Conservation (phyloP, 1,140 invertebrate species). For the Drosophila navojoa region DNA sequence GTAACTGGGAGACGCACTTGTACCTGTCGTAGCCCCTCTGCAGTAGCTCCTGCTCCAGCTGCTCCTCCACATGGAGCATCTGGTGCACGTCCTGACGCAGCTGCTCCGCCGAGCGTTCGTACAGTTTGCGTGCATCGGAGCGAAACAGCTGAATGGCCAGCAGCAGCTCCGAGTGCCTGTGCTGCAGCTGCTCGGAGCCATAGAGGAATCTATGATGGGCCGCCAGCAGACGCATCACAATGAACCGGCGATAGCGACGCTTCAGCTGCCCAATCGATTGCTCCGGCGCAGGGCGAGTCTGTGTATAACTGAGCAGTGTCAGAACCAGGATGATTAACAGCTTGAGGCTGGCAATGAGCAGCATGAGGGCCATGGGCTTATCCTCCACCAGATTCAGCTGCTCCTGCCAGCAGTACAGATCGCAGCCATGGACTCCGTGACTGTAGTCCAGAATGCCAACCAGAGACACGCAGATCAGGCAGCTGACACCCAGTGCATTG, state of each 20-base stretch:
- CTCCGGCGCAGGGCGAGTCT: not conserved
- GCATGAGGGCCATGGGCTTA: constrained; percentile 29
- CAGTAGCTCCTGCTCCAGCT: constrained; percentile 35
- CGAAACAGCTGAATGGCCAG: constrained; percentile 45
- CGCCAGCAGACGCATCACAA: constrained; percentile 55
- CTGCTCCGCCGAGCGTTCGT: constrained; percentile 41
- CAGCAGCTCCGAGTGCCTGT: constrained; percentile 14
- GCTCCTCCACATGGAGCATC: constrained; percentile 36
- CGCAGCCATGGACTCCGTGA: constrained; percentile 11
- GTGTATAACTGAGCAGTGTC: constrained; percentile 29
- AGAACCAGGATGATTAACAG: constrained; percentile 34
- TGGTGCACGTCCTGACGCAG: constrained; percentile 29
- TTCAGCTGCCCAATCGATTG: constrained; percentile 27
- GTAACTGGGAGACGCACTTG: constrained; percentile 16
- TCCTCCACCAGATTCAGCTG: not conserved
- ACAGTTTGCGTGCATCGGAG: constrained; percentile 46
- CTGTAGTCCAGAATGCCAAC: constrained; percentile 37
- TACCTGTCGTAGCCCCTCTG: constrained; percentile 42
- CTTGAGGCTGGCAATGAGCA: constrained; percentile 31
- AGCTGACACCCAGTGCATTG: constrained; percentile 9
- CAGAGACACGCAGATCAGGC: constrained; percentile 1
- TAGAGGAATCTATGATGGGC: constrained; percentile 36
- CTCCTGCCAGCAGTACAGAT: constrained; percentile 48
- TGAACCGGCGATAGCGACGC: constrained; percentile 51
- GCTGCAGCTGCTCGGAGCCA: not conserved